Conservation (phyloP, 2,888 invertebrate genomes). For the Leuctra nigra region DNA sequence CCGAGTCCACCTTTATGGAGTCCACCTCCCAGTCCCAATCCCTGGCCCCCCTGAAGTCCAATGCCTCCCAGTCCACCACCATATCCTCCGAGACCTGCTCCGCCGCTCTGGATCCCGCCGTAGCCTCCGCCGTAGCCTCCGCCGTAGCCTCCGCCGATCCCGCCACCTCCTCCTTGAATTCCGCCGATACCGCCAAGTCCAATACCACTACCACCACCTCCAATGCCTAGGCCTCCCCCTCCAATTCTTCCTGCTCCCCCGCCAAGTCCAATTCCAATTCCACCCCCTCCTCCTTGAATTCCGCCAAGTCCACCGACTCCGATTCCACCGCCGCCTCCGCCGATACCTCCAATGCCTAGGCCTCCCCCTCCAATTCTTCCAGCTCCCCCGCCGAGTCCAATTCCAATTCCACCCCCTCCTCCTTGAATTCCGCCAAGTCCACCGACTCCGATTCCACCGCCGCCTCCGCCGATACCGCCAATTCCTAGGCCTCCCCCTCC, state of each 20-base stretch:
- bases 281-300: background rate
- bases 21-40: background rate
- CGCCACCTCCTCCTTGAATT: background rate
- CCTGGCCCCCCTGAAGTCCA: background rate
- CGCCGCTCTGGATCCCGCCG: background rate
- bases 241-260: background rate
- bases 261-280: background rate
- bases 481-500: too few species aligned
- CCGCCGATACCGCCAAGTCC: background rate
- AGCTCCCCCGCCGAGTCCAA: too few species aligned
- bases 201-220: background rate
- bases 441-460: background rate
- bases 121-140: background rate
- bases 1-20: background rate
- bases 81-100: background rate
- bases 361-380: background rate
- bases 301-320: background rate
- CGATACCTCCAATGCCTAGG: background rate
- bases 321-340: background rate
- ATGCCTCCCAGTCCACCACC: slow-evolving; percentile 3
- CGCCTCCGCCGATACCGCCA: background rate
- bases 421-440: background rate
- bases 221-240: background rate
- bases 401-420: background rate
- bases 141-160: background rate